Evolutionary conservation across 2,797 vertebrate species (phyloP), one percentile per base, ranked within the genome.

Genomic region (Rhynchotus rufescens): DNA sequence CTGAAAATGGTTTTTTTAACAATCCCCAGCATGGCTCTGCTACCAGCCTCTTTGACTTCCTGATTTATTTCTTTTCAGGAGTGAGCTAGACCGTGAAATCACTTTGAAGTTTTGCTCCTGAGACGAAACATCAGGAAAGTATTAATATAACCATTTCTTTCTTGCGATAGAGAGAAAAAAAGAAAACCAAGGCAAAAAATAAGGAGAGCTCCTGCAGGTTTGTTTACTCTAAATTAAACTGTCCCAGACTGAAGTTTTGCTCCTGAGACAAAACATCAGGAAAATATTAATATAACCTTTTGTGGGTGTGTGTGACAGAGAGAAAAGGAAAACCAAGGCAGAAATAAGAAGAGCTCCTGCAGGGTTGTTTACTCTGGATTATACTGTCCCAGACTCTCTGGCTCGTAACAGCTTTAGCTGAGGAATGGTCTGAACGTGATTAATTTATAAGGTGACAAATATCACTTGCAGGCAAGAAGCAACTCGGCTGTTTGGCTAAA

Each of bases 41-140:
- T 83, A 94, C 64, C 82, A 94, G 84, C 74, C 84, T 93, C 86
- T 94, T 93, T 92, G 94, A 86, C 78, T 90, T 87, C 1, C 4
- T 88, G 91, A 96, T 95, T 95, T 95, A 95, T 96, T 91, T 91
- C 94, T 93, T 91, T 92, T 91, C 92, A 95, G 88, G 73, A 62
- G 92, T 89, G 94, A 93, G 84, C 86, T 80, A 90, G 93, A 94
- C 95, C 60, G 4, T 93, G 93, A 96, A 97, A 97, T 96, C 88
- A 93, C 94, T 95, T 87, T 94, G 94, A 91, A 96, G 87, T 96
- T 95, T 94, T 90, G 71, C 91, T 96, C 94, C 92, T 89, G 86
- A 95, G 88, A 93, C 4, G 74, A 94, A 95, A 93, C 81, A 92
- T 93, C 87, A 69, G 86, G 64, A 80, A 92, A 91, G 74, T 87